These are phyloP conservation scores for Pemphredon lugubris DNA, from an alignment of 2,888 invertebrate genomes.

Conservation along the genomic window DNA sequence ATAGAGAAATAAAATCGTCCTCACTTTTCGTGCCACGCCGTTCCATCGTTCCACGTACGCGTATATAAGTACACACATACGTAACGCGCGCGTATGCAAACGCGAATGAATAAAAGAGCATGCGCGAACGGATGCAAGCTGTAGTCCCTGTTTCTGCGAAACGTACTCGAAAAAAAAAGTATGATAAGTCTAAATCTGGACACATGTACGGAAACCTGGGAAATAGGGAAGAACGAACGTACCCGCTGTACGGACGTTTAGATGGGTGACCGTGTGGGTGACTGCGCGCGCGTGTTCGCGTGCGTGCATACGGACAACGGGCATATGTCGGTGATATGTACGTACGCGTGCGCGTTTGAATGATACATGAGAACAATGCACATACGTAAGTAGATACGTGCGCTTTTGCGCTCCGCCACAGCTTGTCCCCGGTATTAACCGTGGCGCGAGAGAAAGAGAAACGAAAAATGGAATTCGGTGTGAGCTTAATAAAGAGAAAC, in stretches of 20 bases:
- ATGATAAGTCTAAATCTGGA: slow-evolving; percentile 20
- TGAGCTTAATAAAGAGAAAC: slow-evolving; percentile 63
- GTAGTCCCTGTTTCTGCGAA: slow-evolving; percentile 19
- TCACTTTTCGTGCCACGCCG: slow-evolving; percentile 35
- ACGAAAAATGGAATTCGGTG: slow-evolving; percentile 43
- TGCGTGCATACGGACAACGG: too few relatives aligned
- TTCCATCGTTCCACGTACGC: background rate
- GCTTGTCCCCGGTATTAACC: slow-evolving; percentile 36
- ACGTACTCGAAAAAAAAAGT: slow-evolving; percentile 20
- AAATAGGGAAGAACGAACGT: slow-evolving; percentile 19
- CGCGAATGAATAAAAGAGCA: slow-evolving; percentile 5
- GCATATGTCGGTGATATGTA: too few relatives aligned
- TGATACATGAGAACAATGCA: slow-evolving; percentile 38
- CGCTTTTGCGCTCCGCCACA: slow-evolving; percentile 34
- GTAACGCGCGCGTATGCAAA: background rate
- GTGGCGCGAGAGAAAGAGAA: slow-evolving; percentile 33
- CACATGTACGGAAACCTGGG: slow-evolving; percentile 12
- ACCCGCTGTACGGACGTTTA: background rate
- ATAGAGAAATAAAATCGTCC: slow-evolving; percentile 61
- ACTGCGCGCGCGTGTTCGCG: too few relatives aligned
- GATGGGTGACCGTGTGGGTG: too few relatives aligned
- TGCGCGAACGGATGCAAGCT: background rate
- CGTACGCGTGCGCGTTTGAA: background rate
- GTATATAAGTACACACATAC: slow-evolving; percentile 9
- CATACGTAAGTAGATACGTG: slow-evolving; percentile 34